phyloP scores from a whole-genome alignment of 2,797 vertebrate genomes.

The Micropoecilia bifurca region DNA sequence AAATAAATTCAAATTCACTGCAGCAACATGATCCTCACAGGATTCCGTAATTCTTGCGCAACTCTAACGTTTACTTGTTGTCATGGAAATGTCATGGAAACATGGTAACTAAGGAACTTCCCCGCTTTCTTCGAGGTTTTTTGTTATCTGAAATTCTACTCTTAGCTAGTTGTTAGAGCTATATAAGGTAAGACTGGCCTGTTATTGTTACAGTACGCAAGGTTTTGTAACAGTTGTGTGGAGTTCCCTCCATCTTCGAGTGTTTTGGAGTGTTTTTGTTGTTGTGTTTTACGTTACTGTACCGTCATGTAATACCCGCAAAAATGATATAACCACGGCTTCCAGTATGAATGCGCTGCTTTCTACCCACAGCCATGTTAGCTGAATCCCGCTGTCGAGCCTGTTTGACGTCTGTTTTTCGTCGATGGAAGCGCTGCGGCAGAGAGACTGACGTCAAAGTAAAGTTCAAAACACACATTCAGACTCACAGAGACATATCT shows the following conservation, averaged over 20 bases:
- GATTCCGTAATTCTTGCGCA: slow-evolving; percentile 49
- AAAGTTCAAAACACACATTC: neutral
- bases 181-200: slow-evolving; percentile 15
- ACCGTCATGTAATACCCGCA: neutral
- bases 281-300: neutral
- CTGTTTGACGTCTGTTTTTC: slow-evolving; percentile 5
- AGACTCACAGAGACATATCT: neutral
- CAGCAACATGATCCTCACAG: slow-evolving; percentile 33
- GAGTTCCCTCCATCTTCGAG: neutral
- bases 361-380: slow-evolving; percentile 55
- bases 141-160: neutral
- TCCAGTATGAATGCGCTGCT: neutral
- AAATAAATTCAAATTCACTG: neutral
- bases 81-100: slow-evolving; percentile 40
- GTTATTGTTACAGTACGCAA: neutral
- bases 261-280: neutral
- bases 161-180: neutral
- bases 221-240: neutral
- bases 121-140: neutral
- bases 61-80: slow-evolving; percentile 20
- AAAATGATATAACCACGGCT: neutral
- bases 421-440: slow-evolving; percentile 15
- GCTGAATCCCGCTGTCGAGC: slow-evolving; percentile 27
- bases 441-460: slow-evolving; percentile 39
- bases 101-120: neutral